These are phyloP conservation scores for Crocuta crocuta DNA, from an alignment of 2,113 vertebrate genomes.

Conservation along the genomic window DNA sequence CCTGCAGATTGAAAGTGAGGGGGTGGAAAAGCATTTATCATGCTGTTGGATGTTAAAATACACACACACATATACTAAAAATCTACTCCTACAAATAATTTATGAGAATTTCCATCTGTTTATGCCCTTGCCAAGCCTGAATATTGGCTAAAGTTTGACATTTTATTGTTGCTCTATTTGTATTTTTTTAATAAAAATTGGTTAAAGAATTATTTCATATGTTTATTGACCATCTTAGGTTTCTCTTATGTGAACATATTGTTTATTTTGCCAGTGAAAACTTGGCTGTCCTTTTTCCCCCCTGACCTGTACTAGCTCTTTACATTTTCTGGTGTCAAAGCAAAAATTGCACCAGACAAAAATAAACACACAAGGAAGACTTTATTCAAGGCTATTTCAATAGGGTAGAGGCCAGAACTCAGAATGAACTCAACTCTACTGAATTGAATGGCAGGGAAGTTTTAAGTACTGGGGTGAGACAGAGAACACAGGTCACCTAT, in stretches of 20 bases:
- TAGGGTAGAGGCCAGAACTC: background rate
- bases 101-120: background rate
- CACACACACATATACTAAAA: background rate
- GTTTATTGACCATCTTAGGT: background rate
- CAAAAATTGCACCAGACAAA: background rate
- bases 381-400: background rate
- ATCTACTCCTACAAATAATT: background rate
- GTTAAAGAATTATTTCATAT: background rate
- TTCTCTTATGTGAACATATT: background rate
- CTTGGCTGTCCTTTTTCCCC: background rate
- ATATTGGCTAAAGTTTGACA: background rate
- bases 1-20: too few species aligned
- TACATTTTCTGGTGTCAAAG: background rate
- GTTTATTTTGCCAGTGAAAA: background rate
- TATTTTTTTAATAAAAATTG: background rate
- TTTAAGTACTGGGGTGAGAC: background rate
- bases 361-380: background rate
- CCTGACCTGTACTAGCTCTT: background rate
- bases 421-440: background rate
- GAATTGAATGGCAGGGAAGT: background rate
- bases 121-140: background rate
- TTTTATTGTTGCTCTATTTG: background rate
- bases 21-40: too few species aligned
- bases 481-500: background rate
- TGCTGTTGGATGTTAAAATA: too few species aligned